Evolutionary conservation across 2,113 vertebrate genomes (phyloP).

Genomic region (Leptocoma aspasia): DNA sequence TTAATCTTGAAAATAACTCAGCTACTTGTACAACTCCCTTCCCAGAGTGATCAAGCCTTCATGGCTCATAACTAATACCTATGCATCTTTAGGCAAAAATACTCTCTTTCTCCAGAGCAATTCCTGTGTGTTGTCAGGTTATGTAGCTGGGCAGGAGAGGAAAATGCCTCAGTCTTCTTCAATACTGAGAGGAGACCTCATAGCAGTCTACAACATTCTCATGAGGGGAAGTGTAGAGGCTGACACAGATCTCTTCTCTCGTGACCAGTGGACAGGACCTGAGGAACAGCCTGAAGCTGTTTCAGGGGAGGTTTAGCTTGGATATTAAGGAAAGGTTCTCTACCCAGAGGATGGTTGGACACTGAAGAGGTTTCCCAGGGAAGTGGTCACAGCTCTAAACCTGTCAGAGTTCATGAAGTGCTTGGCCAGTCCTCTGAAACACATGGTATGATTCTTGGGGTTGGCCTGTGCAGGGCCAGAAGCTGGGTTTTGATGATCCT

Average conservation of each 20-base stretch:
- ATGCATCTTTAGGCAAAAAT: background rate
- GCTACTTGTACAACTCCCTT: background rate
- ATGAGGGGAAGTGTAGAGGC: background rate
- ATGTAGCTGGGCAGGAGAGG: background rate
- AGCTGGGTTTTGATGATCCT: background rate
- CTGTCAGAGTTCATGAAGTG: background rate
- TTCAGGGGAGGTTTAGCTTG: background rate
- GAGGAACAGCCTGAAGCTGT: background rate
- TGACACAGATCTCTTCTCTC: background rate
- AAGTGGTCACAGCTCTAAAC: background rate
- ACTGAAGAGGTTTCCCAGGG: background rate
- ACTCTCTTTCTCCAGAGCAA: background rate
- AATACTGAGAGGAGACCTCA: background rate
- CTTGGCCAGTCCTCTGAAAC: background rate
- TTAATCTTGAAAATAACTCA: background rate
- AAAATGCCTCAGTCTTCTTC: background rate
- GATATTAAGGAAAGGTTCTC: background rate
- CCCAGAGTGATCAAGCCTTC: background rate
- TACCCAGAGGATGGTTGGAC: background rate
- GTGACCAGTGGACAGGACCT: background rate
- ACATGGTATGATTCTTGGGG: background rate
- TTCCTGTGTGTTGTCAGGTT: background rate
- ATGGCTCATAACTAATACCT: background rate
- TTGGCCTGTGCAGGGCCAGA: background rate
- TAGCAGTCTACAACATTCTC: background rate